phyloP scores from a whole-genome alignment of 2,113 vertebrate species.

The Butastur rufipennis region DNA sequence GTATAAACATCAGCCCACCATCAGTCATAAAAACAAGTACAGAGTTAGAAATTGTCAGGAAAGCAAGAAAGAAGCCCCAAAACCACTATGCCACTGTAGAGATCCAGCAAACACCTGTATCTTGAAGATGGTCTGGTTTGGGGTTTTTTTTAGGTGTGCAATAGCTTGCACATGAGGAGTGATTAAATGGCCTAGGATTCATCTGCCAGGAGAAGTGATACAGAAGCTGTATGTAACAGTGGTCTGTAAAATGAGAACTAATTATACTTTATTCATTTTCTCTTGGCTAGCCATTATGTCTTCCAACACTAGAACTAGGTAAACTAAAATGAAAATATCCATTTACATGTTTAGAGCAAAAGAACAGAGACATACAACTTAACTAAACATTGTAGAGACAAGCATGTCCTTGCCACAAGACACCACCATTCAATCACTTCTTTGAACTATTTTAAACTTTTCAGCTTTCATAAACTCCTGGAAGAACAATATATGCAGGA shows the following conservation, averaged over 20 bases:
- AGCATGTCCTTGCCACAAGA: background rate
- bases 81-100: too few species aligned
- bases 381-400: background rate
- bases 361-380: background rate
- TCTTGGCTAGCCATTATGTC: background rate
- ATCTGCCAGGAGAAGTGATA: background rate
- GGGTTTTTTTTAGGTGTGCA: background rate
- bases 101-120: background rate
- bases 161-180: background rate
- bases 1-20: background rate
- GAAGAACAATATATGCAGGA: background rate
- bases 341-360: background rate
- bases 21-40: background rate
- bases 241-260: background rate
- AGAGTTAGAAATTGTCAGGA: background rate
- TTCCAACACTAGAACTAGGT: background rate
- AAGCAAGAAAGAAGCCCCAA: background rate
- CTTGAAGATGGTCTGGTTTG: background rate
- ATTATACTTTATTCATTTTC: background rate
- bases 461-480: background rate
- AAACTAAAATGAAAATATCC: background rate
- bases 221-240: background rate
- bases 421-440: too few species aligned
- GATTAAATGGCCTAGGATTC: background rate
- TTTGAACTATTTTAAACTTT: background rate